Conservation (phyloP, 2,113 vertebrate genomes). For the Oreochromis spilurus region DNA sequence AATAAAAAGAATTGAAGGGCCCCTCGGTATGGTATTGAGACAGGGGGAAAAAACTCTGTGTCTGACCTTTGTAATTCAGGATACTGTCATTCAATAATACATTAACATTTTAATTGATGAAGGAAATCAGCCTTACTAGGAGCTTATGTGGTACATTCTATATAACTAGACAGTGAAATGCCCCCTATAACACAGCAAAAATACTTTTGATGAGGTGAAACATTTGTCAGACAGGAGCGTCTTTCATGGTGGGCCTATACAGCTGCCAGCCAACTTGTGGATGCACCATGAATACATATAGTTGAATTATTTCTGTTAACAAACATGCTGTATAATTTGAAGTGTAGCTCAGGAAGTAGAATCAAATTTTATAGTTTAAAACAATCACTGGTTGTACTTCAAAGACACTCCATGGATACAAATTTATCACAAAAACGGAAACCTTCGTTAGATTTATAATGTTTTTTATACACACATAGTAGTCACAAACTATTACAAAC, state of each 20-base stretch:
- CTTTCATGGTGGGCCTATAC: neutral
- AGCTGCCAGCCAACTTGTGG: neutral
- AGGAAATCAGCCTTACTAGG: neutral
- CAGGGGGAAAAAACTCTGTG: neutral
- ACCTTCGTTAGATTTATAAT: neutral
- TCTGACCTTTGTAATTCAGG: neutral
- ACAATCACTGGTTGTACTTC: neutral
- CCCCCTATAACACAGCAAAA: neutral
- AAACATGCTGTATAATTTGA: neutral
- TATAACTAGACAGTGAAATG: neutral
- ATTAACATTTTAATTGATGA: neutral
- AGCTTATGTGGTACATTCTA: neutral
- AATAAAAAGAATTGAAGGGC: neutral
- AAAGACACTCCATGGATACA: neutral
- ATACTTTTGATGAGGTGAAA: neutral
- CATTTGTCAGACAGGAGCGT: neutral
- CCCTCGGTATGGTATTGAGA: neutral
- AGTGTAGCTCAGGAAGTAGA: neutral
- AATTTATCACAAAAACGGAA: neutral
- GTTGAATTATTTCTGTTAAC: neutral
- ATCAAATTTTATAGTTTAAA: neutral
- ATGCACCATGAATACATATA: neutral
- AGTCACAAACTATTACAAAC: neutral
- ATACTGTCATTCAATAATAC: neutral
- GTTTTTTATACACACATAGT: neutral